Conservation (phyloP, 2,113 vertebrate species). For the Paramormyrops kingsleyae region DNA sequence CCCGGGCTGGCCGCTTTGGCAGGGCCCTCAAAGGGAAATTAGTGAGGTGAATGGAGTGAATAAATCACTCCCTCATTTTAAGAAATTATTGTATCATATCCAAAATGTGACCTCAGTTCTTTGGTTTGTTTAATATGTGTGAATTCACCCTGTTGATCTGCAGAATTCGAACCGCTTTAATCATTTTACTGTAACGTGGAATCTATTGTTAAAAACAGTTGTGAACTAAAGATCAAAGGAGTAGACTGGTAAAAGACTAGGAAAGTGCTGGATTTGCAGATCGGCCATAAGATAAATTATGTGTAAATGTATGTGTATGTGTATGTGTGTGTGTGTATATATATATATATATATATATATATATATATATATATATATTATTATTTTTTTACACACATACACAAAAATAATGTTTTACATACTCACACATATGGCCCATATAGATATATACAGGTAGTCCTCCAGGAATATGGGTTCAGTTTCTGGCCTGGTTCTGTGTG, state of each 20-base stretch:
- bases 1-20: neutral
- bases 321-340: too few relatives aligned
- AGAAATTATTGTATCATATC: neutral
- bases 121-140: neutral
- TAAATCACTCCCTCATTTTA: neutral
- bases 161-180: neutral
- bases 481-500: neutral
- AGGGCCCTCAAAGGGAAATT: neutral
- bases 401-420: neutral
- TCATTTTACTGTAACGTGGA: neutral
- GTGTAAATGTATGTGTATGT: too few relatives aligned
- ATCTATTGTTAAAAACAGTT: neutral
- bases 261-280: neutral
- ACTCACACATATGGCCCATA: neutral
- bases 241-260: neutral
- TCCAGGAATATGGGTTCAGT: neutral
- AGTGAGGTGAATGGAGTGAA: neutral
- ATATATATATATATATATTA: neutral
- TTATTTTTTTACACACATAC: neutral
- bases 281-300: neutral
- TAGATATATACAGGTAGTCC: neutral
- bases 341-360: too few relatives aligned
- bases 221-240: neutral
- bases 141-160: neutral
- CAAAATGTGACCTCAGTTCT: neutral